Conservation (phyloP, 2,888 invertebrate genomes). For the Ectemnius continuus region DNA sequence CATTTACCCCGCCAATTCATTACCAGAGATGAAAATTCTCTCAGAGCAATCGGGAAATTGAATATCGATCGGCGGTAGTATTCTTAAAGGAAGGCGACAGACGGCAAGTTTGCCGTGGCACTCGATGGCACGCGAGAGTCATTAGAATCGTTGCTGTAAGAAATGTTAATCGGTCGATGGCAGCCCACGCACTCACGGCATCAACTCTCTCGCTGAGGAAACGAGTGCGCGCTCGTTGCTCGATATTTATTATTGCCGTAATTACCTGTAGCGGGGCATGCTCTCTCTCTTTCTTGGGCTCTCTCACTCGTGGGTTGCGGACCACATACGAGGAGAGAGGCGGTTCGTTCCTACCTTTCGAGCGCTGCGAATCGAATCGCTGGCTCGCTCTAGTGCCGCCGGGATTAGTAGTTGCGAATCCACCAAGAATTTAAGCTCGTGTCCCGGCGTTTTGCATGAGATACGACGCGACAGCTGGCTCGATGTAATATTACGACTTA, state of each 20-base stretch:
- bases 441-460: constrained; percentile 14
- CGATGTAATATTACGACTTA: constrained; percentile 38
- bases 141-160: constrained; percentile 25
- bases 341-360: constrained; percentile 30
- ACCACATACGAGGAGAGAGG: background rate
- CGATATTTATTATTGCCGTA: constrained; percentile 30
- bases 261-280: constrained; percentile 12
- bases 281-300: background rate
- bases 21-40: too few relatives aligned
- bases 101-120: too few relatives aligned
- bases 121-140: background rate
- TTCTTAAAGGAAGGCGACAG: too few relatives aligned
- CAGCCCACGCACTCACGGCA: constrained; percentile 30
- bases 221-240: constrained; percentile 25
- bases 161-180: constrained; percentile 32
- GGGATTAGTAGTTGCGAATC: constrained; percentile 1
- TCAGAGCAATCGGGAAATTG: too few relatives aligned
- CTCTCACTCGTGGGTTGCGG: too few relatives aligned
- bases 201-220: constrained; percentile 9
- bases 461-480: constrained; percentile 21
- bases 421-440: constrained; percentile 1
- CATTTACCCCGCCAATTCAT: too few relatives aligned
- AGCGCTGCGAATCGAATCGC: constrained; percentile 38
- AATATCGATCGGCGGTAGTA: too few relatives aligned
- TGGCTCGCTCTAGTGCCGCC: constrained; percentile 19